A percentile compares a stretch with the other conserved stretches of the same genome.
Evolutionary conservation across 2,797 vertebrate genomes (phyloP).

Genomic region (Uromys caudimaculatus): DNA sequence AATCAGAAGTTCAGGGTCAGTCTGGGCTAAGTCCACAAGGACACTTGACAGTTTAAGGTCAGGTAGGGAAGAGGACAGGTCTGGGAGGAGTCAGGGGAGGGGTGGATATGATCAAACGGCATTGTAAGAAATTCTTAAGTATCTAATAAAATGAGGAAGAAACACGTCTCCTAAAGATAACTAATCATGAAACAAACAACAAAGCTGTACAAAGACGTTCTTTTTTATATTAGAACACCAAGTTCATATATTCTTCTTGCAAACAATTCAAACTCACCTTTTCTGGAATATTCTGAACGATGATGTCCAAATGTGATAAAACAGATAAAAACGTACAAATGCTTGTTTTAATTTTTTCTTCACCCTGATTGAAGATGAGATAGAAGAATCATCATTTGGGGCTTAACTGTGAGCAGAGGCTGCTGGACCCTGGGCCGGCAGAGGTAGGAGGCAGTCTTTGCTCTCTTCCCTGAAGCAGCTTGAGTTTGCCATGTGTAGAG

Average conservation of each 20-base stretch:
- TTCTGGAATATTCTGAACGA: slow-evolving; percentile 90
- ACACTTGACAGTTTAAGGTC: not conserved
- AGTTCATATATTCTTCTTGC: slow-evolving; percentile 15
- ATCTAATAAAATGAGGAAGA: not conserved
- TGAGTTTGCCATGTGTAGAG: rapidly evolving
- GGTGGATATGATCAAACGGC: not conserved
- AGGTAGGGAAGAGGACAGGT: not conserved
- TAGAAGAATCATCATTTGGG: not conserved
- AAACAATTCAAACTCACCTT: slow-evolving; percentile 87
- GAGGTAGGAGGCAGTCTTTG: not conserved
- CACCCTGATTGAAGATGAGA: slow-evolving; percentile 81
- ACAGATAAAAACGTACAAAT: slow-evolving; percentile 96
- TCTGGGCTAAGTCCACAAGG: not conserved
- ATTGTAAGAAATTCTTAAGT: not conserved
- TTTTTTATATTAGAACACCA: not conserved
- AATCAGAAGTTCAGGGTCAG: not conserved
- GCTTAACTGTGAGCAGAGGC: not conserved
- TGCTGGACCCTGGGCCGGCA: rapidly evolving
- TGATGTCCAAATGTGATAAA: slow-evolving; percentile 92
- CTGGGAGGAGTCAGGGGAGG: not conserved
- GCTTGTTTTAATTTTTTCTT: slow-evolving; percentile 95
- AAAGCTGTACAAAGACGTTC: not conserved
- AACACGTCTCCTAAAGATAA: not conserved
- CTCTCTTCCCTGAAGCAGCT: not conserved
- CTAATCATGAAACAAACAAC: not conserved